Evolutionary conservation across 2,113 vertebrate species (phyloP), one percentile per base, ranked within the genome.

Genomic region (Hyperoodon ampullatus): DNA sequence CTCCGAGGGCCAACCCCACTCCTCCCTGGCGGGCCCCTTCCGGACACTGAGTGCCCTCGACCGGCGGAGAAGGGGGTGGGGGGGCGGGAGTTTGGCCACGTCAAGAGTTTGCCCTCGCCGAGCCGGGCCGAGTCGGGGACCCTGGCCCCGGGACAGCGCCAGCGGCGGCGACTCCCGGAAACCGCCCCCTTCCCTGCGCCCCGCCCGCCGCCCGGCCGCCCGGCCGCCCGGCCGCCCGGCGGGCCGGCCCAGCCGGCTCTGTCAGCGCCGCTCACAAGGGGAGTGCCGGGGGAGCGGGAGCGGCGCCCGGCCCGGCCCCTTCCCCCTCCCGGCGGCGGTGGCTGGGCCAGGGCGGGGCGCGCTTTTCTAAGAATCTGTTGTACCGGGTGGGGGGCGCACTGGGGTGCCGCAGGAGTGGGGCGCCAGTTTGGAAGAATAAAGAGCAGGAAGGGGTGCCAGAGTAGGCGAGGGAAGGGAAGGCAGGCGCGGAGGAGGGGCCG

Each of bases 91-190:
- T 0, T 77, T 72, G 97, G 97, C 97, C 98, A 98, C 98, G 98
- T 98, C 98, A 97, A 47, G 96, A 95, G 94, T 90, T 97, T 90
- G 97, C 96, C 97, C 90, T 75, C 6, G 90, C 90, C 65, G 14
- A 90, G 89, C 94, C 77, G 8, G 63, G 93, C 97, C 83, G 94
- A 94, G 72, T 92, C 90, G 90, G 96, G 97, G 95, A 97, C 97
- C 96, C 97, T 93, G 96, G 97, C 97, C 97, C 97, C 35, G 80
- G 96, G 98, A 98, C 97, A 96, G 91, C 95, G 96, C 98, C 97
- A 92, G 97, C 87, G 82, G 96, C 96, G 65, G 96, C 87, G 96
- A 97, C 97, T 98, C 97, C 98, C 98, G 98, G 98, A 98, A 98
- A 97, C 97, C 97, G 75, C 95, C 98, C 97, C 97, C 93, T 96